phyloP scores from a whole-genome alignment of 2,113 vertebrate genomes.

The Hippocampus mohnikei region DNA sequence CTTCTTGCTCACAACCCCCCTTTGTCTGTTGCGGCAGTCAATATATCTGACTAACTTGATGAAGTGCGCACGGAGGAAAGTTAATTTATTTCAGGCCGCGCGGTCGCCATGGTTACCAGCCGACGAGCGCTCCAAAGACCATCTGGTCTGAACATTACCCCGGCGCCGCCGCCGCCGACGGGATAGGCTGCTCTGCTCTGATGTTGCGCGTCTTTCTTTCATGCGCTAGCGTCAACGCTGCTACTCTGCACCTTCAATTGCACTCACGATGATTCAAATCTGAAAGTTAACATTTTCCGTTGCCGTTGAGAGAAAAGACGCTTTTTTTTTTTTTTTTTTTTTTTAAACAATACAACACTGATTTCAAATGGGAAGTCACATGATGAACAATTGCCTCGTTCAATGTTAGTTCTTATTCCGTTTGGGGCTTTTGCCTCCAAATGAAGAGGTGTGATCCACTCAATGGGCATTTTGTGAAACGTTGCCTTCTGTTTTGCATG shows the following conservation, averaged over 20 bases:
- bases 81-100: constrained; percentile 75
- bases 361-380: not conserved
- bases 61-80: constrained; percentile 70
- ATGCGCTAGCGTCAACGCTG: constrained; percentile 65
- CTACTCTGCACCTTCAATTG: constrained; percentile 20
- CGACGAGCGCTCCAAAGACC: constrained; percentile 76
- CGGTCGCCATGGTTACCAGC: constrained; percentile 79
- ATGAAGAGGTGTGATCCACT: constrained; percentile 21
- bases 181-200: constrained; percentile 40
- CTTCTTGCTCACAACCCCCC: constrained; percentile 15
- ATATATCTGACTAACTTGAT: constrained; percentile 74
- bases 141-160: constrained; percentile 87
- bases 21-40: constrained; percentile 62
- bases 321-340: too few relatives aligned
- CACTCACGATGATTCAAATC: too few relatives aligned
- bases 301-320: not conserved
- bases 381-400: constrained; percentile 10
- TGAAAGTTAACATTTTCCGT: not conserved
- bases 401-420: constrained; percentile 11
- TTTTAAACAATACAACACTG: not conserved
- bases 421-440: not conserved
- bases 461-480: constrained; percentile 11
- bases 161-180: constrained; percentile 50
- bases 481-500: constrained; percentile 31
- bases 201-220: constrained; percentile 63